Percentiles rank a stretch among this genome's conserved stretches.
These are phyloP conservation scores for Cepphus grylle DNA, from an alignment of 2,113 vertebrate species.

Conservation along the genomic window DNA sequence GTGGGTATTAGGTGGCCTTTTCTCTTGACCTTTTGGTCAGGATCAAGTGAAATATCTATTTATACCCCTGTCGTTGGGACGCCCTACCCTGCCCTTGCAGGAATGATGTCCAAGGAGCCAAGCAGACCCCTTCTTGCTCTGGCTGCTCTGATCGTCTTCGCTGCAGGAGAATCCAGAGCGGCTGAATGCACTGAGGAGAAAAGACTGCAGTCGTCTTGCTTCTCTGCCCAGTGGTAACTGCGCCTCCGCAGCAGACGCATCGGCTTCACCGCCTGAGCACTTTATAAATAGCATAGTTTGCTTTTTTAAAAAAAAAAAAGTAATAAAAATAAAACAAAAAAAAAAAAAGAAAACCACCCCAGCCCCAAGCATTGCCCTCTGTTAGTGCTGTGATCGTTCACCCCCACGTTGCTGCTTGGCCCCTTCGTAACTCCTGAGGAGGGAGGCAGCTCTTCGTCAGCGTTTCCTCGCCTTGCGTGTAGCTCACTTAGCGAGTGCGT, in stretches of 20 bases:
- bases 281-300: slow-evolving; percentile 24
- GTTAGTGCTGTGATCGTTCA: not conserved
- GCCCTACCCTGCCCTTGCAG: not conserved
- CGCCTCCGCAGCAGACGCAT: not conserved
- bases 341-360: not conserved
- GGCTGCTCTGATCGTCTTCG: not conserved
- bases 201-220: not conserved
- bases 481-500: not conserved
- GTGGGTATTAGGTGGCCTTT: slow-evolving; percentile 26
- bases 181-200: not conserved
- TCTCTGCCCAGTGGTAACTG: not conserved
- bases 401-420: not conserved
- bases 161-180: not conserved
- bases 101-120: not conserved
- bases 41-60: slow-evolving; percentile 17
- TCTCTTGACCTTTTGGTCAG: slow-evolving; percentile 32
- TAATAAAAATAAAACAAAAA: not conserved
- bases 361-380: not conserved
- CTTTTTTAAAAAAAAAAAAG: not conserved
- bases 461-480: not conserved
- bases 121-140: not conserved
- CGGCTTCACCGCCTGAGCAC: not conserved
- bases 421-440: not conserved
- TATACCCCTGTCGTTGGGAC: not conserved
- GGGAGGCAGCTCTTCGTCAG: not conserved